A percentile compares a stretch with the other conserved stretches of the same genome.
Evolutionary conservation across 1,140 invertebrate genomes (phyloP).

Genomic region (Neodiprion pinetum): DNA sequence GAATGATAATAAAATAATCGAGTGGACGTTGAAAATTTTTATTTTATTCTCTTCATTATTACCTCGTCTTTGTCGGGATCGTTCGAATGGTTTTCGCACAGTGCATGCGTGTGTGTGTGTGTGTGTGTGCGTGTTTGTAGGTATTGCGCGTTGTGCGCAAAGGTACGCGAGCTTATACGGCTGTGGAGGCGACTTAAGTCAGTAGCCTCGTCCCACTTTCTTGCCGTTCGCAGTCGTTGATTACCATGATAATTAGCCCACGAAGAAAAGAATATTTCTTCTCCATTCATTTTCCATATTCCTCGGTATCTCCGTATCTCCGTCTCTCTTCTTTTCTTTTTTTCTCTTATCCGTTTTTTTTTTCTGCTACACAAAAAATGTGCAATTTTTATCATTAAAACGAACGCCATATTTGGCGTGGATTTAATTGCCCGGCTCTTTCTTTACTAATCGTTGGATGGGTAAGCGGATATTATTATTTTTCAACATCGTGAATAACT

Average conservation of each 20-base stretch:
- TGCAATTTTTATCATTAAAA: not conserved
- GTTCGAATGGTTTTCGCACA: not conserved
- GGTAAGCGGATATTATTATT: too few relatives aligned
- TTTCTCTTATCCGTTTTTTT: not conserved
- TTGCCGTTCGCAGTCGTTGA: constrained; percentile 22
- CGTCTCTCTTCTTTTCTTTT: not conserved
- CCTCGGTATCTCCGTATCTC: not conserved
- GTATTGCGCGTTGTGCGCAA: not conserved
- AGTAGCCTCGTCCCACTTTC: constrained; percentile 33
- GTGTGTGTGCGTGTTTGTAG: not conserved
- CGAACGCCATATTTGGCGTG: not conserved
- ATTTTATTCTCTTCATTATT: too few relatives aligned
- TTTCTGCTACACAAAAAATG: too few relatives aligned
- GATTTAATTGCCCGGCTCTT: not conserved
- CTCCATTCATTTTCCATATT: constrained; percentile 1
- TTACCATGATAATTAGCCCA: constrained; percentile 37
- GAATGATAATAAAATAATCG: too few relatives aligned
- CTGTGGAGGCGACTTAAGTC: constrained; percentile 8
- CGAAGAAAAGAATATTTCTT: constrained; percentile 34
- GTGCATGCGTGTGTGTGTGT: not conserved
- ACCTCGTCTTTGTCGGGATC: too few relatives aligned
- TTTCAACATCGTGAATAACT: too few relatives aligned
- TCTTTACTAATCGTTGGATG: not conserved
- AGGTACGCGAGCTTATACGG: not conserved
- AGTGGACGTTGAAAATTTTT: too few relatives aligned